phyloP scores from a whole-genome alignment of 37 sponge, comb jelly and placozoan genomes.

The Aphrocallistes beatrix region DNA sequence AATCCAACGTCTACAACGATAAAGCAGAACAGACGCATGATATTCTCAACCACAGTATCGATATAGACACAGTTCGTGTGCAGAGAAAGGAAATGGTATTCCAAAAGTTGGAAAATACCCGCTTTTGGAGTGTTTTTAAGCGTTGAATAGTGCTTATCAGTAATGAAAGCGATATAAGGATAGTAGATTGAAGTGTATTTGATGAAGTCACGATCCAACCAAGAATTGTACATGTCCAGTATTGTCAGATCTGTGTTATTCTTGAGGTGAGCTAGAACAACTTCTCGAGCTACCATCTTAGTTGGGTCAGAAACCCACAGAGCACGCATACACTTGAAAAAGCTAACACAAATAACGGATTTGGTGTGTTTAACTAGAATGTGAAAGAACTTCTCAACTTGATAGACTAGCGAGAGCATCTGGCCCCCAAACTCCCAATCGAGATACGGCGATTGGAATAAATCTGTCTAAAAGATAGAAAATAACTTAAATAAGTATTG shows the following conservation, averaged over 20 bases:
- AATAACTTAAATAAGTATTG: too few relatives aligned
- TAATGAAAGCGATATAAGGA: slow-evolving; percentile 1
- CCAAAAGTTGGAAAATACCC: neutral
- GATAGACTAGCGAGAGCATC: neutral
- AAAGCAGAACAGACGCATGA: neutral
- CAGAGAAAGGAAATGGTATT: neutral
- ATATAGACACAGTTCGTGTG: slow-evolving; percentile 5
- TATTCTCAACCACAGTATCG: neutral
- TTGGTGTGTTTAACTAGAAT: slow-evolving; percentile 8
- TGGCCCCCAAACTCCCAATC: neutral
- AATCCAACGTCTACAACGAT: neutral
- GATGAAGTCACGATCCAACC: neutral
- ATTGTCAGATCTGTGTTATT: neutral
- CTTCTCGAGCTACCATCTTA: neutral
- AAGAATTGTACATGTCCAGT: slow-evolving; percentile 4
- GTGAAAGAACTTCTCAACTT: neutral
- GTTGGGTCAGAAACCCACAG: neutral
- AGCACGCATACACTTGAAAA: neutral
- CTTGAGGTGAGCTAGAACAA: slow-evolving; percentile 1
- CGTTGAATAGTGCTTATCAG: neutral
- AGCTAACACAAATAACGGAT: neutral
- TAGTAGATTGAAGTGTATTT: neutral
- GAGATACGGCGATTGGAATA: neutral
- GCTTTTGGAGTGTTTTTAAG: neutral
- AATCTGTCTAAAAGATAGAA: neutral